Conservation (phyloP, 2,888 invertebrate genomes). For the Psylliodes chrysocephalus region DNA sequence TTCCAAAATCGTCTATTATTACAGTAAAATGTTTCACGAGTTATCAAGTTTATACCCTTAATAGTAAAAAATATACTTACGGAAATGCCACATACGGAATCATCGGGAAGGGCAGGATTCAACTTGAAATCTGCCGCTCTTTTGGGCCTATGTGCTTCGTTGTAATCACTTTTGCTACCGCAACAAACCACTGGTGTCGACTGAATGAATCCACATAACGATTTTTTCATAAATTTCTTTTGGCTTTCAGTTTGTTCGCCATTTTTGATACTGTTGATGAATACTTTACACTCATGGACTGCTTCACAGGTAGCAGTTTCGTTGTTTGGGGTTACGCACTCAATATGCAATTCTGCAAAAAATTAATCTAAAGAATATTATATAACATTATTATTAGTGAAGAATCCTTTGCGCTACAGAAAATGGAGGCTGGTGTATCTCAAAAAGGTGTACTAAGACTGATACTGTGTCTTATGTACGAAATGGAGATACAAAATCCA, state of each 20-base stretch:
- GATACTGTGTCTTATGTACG: too few relatives aligned
- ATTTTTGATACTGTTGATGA: conserved; percentile 62
- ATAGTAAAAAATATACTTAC: too few relatives aligned
- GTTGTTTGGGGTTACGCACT: conserved; percentile 65
- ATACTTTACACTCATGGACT: conserved; percentile 64
- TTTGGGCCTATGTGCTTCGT: background rate
- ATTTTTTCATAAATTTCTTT: conserved; percentile 63
- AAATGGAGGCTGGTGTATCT: too few relatives aligned
- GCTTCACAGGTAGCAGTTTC: conserved; percentile 64
- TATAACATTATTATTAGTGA: too few relatives aligned
- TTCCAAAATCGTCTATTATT: too few relatives aligned
- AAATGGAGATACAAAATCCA: too few relatives aligned
- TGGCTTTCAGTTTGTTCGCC: conserved; percentile 45
- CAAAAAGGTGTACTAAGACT: too few relatives aligned
- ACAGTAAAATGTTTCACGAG: too few relatives aligned
- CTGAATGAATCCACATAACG: conserved; percentile 68
- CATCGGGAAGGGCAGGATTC: conserved; percentile 47
- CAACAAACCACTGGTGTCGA: conserved; percentile 63
- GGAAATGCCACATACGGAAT: conserved; percentile 54
- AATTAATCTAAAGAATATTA: background rate
- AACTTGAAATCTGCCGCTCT: conserved; percentile 9
- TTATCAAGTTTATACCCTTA: too few relatives aligned
- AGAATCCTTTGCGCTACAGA: too few relatives aligned
- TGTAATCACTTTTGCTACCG: conserved; percentile 50
- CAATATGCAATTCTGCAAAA: conserved; percentile 53